Conservation (phyloP, 1,140 invertebrate genomes). For the Penaeus japonicus region DNA sequence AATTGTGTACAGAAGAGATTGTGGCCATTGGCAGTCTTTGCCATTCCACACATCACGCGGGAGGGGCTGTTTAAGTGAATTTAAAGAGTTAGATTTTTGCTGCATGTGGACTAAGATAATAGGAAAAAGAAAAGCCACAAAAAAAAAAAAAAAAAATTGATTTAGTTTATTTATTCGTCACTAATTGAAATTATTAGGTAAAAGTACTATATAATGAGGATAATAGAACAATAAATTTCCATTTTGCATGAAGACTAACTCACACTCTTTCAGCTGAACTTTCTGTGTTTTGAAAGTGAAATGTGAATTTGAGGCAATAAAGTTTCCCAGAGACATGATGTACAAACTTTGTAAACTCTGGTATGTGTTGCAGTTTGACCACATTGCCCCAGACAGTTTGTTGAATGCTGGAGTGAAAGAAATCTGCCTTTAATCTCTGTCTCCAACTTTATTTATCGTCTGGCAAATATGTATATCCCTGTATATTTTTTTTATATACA, state of each 20-base stretch:
- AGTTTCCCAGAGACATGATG: slow-evolving; percentile 42
- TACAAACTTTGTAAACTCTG: slow-evolving; percentile 42
- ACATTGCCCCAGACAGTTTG: slow-evolving; percentile 13
- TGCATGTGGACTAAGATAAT: too few species aligned
- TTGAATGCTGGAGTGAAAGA: background rate
- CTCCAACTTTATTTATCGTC: background rate
- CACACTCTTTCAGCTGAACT: slow-evolving; percentile 53
- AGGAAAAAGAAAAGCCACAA: background rate
- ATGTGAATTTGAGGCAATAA: slow-evolving; percentile 43
- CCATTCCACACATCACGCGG: too few species aligned
- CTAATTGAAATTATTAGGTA: slow-evolving; percentile 34
- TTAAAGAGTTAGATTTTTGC: too few species aligned
- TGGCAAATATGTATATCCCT: background rate
- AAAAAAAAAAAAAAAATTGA: background rate
- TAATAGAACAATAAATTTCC: slow-evolving; percentile 41
- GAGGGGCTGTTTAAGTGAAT: too few species aligned
- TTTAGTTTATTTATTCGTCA: background rate
- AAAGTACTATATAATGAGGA: slow-evolving; percentile 11
- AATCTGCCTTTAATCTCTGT: background rate
- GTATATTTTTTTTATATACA: background rate
- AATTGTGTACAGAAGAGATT: too few species aligned
- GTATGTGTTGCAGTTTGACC: slow-evolving; percentile 37
- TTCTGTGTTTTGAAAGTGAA: slow-evolving; percentile 49
- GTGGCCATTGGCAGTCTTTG: too few species aligned
- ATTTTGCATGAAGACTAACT: slow-evolving; percentile 56